These are phyloP conservation scores for Pteromalus puparum DNA, from an alignment of 1,140 invertebrate genomes.

Conservation along the genomic window DNA sequence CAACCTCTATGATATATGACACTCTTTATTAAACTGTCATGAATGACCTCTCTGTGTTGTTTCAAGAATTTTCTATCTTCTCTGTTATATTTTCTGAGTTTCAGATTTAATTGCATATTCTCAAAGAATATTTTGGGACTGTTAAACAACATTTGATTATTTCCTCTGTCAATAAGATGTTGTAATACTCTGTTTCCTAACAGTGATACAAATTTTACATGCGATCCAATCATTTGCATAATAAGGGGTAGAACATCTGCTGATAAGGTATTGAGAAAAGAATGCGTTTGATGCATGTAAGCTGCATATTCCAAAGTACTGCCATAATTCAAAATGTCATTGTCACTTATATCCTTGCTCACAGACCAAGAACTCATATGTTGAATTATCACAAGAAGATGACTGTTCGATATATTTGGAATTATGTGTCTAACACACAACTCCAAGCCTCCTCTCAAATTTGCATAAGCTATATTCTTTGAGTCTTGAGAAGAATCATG, in stretches of 20 bases:
- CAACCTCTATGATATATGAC: conserved; percentile 71
- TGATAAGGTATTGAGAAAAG: conserved; percentile 70
- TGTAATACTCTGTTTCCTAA: conserved; percentile 76
- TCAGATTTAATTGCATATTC: conserved; percentile 69
- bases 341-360: conserved; percentile 59
- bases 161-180: conserved; percentile 75
- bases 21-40: conserved; percentile 73
- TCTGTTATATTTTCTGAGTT: conserved; percentile 62
- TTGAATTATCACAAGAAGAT: conserved; percentile 68
- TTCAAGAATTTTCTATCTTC: conserved; percentile 75
- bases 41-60: conserved; percentile 73
- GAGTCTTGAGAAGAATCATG: conserved; percentile 37
- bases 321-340: conserved; percentile 71
- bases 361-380: conserved; percentile 68
- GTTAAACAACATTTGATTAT: conserved; percentile 73
- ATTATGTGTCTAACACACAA: conserved; percentile 72
- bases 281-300: conserved; percentile 67
- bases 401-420: conserved; percentile 68
- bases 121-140: conserved; percentile 76
- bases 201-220: conserved; percentile 71
- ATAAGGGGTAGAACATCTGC: conserved; percentile 72
- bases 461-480: conserved; percentile 45
- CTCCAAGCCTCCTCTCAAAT: conserved; percentile 65
- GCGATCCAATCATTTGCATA: conserved; percentile 73
- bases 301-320: conserved; percentile 75